Evolutionary conservation across 2,797 vertebrate species (phyloP).

Genomic region (Pseudotriccus pelzelni): DNA sequence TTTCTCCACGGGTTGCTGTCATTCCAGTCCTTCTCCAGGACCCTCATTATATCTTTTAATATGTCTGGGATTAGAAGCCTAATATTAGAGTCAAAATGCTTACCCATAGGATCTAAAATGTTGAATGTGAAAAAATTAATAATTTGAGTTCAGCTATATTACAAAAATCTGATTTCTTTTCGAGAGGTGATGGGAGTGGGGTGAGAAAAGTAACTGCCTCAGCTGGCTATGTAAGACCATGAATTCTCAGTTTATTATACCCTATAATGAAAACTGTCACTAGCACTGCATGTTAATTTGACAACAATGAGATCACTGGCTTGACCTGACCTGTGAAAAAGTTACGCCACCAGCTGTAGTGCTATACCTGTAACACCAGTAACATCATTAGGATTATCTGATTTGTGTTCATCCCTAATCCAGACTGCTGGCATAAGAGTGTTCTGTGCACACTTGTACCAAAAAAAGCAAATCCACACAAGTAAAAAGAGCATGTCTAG

Average conservation of each 20-base stretch:
- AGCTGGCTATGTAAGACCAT: not conserved
- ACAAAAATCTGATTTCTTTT: not conserved
- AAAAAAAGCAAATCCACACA: not conserved
- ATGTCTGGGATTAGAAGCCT: not conserved
- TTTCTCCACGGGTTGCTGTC: not conserved
- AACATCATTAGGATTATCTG: not conserved
- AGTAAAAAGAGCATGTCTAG: not conserved
- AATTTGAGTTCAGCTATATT: not conserved
- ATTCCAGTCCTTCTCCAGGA: not conserved
- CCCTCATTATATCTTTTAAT: not conserved
- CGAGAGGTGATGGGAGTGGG: fast-evolving
- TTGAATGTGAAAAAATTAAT: not conserved
- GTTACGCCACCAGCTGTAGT: not conserved
- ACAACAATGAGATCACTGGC: not conserved
- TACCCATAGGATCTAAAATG: not conserved
- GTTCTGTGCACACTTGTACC: not conserved
- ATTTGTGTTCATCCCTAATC: not conserved
- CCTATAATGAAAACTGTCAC: not conserved
- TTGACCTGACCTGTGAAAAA: not conserved
- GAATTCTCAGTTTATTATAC: not conserved
- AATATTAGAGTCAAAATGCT: not conserved
- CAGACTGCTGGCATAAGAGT: not conserved
- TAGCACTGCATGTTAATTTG: not conserved
- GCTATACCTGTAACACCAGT: not conserved
- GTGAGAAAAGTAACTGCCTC: not conserved